phyloP scores from a whole-genome alignment of 2,888 invertebrate species.

The Escarpia spicata region DNA sequence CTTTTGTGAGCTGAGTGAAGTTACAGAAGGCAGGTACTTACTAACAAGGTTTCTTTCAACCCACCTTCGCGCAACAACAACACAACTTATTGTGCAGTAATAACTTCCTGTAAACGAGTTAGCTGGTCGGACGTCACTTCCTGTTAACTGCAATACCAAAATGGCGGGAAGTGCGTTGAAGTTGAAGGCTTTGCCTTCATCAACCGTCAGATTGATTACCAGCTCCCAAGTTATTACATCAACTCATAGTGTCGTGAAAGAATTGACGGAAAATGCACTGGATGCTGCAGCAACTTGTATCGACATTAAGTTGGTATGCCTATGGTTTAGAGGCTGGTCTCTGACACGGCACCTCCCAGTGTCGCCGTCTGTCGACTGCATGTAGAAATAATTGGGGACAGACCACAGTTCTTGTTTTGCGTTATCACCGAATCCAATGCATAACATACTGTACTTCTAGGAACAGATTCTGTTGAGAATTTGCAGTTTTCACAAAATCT shows the following conservation, averaged over 20 bases:
- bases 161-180: not conserved
- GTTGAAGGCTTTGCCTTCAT: conserved; percentile 54
- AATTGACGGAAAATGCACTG: conserved; percentile 58
- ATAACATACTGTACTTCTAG: too few species aligned
- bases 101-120: conserved; percentile 13
- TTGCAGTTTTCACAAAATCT: too few species aligned
- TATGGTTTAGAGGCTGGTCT: not conserved
- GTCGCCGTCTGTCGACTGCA: not conserved
- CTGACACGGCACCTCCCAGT: not conserved
- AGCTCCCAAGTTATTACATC: conserved; percentile 72
- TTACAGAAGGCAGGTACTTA: not conserved
- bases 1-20: not conserved
- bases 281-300: conserved; percentile 56
- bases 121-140: not conserved
- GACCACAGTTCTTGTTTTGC: not conserved
- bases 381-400: not conserved
- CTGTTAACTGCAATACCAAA: not conserved
- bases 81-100: not conserved
- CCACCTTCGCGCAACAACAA: conserved; percentile 16
- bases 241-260: conserved; percentile 60
- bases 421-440: not conserved
- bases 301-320: conserved; percentile 57
- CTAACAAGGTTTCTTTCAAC: conserved; percentile 13
- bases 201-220: conserved; percentile 68
- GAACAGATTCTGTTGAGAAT: too few species aligned